These are phyloP conservation scores for Callosobruchus maculatus DNA, from an alignment of 2,888 invertebrate species.

Conservation along the genomic window DNA sequence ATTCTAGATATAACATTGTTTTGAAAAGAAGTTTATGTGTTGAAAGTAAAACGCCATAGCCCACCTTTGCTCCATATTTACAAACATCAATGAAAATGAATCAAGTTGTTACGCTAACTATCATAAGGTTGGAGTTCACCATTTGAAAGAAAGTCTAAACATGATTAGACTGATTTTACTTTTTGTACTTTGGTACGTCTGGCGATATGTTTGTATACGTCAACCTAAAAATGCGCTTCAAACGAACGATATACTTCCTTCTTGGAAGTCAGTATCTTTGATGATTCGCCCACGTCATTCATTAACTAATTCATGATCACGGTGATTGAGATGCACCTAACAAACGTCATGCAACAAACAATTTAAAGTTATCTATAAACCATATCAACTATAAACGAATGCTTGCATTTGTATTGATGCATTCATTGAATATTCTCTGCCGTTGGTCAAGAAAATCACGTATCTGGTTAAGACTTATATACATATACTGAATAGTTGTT, in stretches of 20 bases:
- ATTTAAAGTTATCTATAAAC: too few relatives aligned
- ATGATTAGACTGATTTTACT: neutral
- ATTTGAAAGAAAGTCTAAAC: neutral
- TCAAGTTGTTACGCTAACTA: neutral
- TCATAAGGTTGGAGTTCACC: neutral
- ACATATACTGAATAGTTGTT: too few relatives aligned
- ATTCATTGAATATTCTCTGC: neutral
- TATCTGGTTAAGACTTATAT: neutral
- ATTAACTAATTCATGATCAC: neutral
- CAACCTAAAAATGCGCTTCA: neutral
- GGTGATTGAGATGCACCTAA: neutral
- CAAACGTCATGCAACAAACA: neutral
- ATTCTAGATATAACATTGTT: too few relatives aligned
- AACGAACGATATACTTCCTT: neutral
- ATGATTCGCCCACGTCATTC: neutral
- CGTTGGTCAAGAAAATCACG: neutral
- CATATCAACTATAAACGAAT: neutral
- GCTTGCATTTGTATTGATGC: neutral
- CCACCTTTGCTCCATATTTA: neutral
- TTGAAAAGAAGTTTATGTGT: too few relatives aligned
- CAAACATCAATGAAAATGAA: neutral
- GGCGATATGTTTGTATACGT: neutral
- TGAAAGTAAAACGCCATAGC: neutral
- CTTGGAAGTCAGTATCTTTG: neutral
- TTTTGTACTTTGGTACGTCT: neutral